Percentiles rank a stretch among this genome's conserved stretches.
These are phyloP conservation scores for Cossypha heuglini DNA, from an alignment of 2,797 vertebrate genomes.

Conservation along the genomic window DNA sequence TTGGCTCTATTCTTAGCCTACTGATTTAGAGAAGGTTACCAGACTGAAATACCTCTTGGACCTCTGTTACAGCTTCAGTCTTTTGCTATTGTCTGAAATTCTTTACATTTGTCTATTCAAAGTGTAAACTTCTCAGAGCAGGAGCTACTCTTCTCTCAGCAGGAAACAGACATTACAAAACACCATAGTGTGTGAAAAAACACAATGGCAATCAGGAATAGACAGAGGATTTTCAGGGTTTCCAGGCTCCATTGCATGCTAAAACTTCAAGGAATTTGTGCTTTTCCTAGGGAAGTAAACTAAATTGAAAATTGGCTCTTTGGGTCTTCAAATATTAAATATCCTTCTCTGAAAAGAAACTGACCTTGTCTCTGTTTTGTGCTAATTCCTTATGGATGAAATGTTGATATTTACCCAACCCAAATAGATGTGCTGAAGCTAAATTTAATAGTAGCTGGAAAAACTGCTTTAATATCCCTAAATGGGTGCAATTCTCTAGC, in stretches of 20 bases:
- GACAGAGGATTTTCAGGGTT: background rate
- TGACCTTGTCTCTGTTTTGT: background rate
- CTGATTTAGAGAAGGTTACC: background rate
- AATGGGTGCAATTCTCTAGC: background rate
- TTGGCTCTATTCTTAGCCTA: background rate
- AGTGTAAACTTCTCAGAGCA: background rate
- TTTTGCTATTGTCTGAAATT: background rate
- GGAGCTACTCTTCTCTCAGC: background rate
- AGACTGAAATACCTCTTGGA: background rate
- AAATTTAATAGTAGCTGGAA: background rate
- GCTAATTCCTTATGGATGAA: background rate
- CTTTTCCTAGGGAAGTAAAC: background rate
- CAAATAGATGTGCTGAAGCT: background rate
- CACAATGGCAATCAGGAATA: background rate
- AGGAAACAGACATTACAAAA: background rate
- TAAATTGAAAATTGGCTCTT: background rate
- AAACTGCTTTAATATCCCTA: background rate
- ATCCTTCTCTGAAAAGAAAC: background rate
- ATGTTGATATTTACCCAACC: background rate
- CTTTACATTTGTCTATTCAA: background rate
- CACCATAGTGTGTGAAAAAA: rapidly evolving
- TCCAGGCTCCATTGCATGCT: background rate
- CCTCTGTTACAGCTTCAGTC: background rate
- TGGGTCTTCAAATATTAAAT: background rate
- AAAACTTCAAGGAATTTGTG: background rate